Evolutionary conservation across 1,140 invertebrate genomes (phyloP).

Genomic region (Acromyrmex heyeri): DNA sequence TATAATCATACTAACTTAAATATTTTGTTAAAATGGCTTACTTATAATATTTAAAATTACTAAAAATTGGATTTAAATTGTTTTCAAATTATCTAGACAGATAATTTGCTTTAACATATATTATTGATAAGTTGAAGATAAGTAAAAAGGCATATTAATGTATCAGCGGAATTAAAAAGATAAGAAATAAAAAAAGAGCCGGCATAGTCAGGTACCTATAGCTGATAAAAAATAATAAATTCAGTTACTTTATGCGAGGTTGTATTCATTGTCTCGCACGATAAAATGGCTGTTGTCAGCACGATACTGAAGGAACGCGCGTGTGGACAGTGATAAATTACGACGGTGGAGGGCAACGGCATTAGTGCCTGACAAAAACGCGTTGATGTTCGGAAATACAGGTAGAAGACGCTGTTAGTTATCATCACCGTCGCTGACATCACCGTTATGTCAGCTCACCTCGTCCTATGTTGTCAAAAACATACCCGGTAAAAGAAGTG

Average conservation of each 20-base stretch:
- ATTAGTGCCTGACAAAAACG: slow-evolving; percentile 65
- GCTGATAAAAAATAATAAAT: slow-evolving; percentile 61
- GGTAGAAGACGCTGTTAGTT: slow-evolving; percentile 64
- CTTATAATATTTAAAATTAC: neutral
- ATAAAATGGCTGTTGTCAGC: slow-evolving; percentile 54
- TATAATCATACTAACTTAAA: too few relatives aligned
- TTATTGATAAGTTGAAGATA: neutral
- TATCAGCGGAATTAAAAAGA: neutral
- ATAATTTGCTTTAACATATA: neutral
- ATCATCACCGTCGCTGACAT: slow-evolving; percentile 31
- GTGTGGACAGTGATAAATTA: slow-evolving; percentile 65
- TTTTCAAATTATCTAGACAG: neutral
- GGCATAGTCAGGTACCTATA: neutral
- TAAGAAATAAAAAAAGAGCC: neutral
- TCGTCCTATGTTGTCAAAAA: slow-evolving; percentile 39
- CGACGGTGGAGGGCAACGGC: slow-evolving; percentile 29
- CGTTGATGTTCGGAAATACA: slow-evolving; percentile 65
- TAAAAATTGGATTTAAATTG: neutral
- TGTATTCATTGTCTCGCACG: slow-evolving; percentile 56
- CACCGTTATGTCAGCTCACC: slow-evolving; percentile 20
- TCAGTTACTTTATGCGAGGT: slow-evolving; percentile 36
- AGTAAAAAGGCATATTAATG: neutral
- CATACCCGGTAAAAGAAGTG: slow-evolving; percentile 10
- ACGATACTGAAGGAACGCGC: slow-evolving; percentile 28
- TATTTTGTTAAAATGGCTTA: too few relatives aligned